Evolutionary conservation across 2,888 invertebrate genomes (phyloP), one percentile per base, ranked within the genome.

Genomic region (Smittia sp.): DNA sequence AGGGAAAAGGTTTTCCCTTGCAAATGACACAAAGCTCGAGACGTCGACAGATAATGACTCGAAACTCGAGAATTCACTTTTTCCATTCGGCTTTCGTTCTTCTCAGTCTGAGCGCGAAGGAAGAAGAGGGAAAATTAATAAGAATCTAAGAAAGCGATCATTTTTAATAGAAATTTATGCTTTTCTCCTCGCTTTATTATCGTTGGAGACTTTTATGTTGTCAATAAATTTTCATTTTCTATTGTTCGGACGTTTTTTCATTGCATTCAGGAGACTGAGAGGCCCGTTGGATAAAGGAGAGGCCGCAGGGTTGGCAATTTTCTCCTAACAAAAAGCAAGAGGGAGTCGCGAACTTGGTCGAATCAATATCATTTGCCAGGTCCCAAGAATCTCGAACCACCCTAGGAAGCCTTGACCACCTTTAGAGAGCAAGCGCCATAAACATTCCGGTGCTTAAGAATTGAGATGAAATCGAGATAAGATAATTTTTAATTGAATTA

Each of bases 11-110:
- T 15, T 65, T 18, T 15, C 46, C 32, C 38, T 18, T 66, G 66
- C 66, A 66, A 66, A 38, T 66, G 66, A 66, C 66, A 66, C 25
- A 66, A 66, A 66, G 66, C 38, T n/a, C 46, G n/a, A 46, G 46
- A 46, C 46, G 46, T n/a, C 46, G 46, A 46, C 46, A 46, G 46
- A 46, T 46, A 46, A 46, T 46, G 46, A 46, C 46, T 11, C n/a
- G 46, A 15, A 46, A 46, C 11, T 46, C 46, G 46, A 46, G 46
- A 46, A 46, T 46, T 46, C 46, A 46, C 15, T 46, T 46, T 46
- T 46, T 46, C 46, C 15, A 6, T n/a, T 46, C 11, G n/a, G 11
- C 15, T n/a, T 15, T 15, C 6, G 46, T 15, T n/a, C 11, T n/a
- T 11, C n/a, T 11, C 46, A 11, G 11, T 3, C 9, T 32, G 32